Evolutionary conservation across 1,140 invertebrate genomes (phyloP), one percentile per base, ranked within the genome.

Genomic region (Bombyx mandarina): DNA sequence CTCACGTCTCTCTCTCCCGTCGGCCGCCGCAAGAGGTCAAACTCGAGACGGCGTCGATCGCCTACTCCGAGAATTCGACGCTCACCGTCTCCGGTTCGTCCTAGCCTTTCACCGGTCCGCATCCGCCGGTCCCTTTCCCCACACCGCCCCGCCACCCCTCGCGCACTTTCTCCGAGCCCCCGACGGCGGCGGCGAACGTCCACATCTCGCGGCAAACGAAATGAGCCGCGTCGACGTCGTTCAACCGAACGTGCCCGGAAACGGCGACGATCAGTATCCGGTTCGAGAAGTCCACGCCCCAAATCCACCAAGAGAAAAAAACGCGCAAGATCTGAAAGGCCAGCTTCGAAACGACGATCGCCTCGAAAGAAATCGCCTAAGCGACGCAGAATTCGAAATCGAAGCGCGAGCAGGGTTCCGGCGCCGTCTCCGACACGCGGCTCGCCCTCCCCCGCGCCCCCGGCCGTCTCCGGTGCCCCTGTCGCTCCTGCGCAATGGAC

Each of bases 1-100:
- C 22, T 45, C 53, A 66, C 54, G 43, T 48, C 48, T 51, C 80
- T 85, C 7, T 65, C 80, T 56, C 66, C 53, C 61, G 6, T 69
- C 45, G 54, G 47, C 62, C 54, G 45, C 61, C 53, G 53, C 86
- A 93, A 22, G 93, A 95, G 76, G 89, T 89, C 85, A 87, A 8
- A 12, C 81, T 69, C 44, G 68, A 67, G 12, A 63, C 59, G 54
- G 66, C 7, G 47, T 62, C 10, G 26, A 51, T 42, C 57, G 10
- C 54, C 61, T 1, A 67, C 67, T 9, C 64, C 69, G 6, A 57
- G 71, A 8, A 85, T 42, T 9, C 71, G 63, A 8, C 69, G 65
- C 8, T 74, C 63, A 8, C 61, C 67, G 8, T 48, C 63, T 18
- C 50, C 54, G 61, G 57, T 10, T 64, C 81, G 10, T 66, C 82